Evolutionary conservation across 2,888 invertebrate genomes (phyloP).

Genomic region (Dascillus cervinus): DNA sequence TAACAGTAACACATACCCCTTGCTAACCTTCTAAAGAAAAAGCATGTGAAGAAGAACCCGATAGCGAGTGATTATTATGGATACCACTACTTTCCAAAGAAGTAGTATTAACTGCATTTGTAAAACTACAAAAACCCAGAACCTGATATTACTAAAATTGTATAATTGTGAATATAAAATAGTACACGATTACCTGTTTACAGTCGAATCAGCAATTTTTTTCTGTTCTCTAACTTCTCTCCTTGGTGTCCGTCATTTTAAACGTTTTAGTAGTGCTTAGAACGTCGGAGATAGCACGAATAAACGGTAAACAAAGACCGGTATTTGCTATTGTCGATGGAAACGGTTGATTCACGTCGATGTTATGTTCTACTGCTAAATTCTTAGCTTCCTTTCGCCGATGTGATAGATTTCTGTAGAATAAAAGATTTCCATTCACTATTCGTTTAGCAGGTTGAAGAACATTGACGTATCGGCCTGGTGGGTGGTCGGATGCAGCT

Average conservation of each 20-base stretch:
- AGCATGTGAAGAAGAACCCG: too few relatives aligned
- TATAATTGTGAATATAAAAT: too few relatives aligned
- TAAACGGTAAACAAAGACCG: background rate
- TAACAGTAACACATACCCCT: too few relatives aligned
- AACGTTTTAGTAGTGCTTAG: background rate
- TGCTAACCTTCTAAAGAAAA: too few relatives aligned
- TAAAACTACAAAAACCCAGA: too few relatives aligned
- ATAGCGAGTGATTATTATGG: too few relatives aligned
- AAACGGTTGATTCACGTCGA: background rate
- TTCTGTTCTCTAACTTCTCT: too few relatives aligned
- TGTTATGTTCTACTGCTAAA: background rate
- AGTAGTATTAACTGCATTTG: too few relatives aligned
- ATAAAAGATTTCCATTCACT: background rate
- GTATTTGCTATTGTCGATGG: conserved; percentile 1
- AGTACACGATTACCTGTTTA: too few relatives aligned
- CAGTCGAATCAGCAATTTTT: too few relatives aligned
- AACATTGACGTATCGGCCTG: background rate
- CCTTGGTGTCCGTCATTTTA: conserved; percentile 1
- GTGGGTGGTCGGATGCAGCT: background rate
- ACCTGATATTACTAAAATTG: too few relatives aligned
- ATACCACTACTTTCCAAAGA: too few relatives aligned
- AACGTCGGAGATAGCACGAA: background rate
- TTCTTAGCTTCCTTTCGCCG: conserved; percentile 1
- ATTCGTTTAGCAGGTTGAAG: background rate
- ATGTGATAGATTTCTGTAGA: background rate